Conservation (phyloP, 1,140 invertebrate species). For the Lepidurus packardi region DNA sequence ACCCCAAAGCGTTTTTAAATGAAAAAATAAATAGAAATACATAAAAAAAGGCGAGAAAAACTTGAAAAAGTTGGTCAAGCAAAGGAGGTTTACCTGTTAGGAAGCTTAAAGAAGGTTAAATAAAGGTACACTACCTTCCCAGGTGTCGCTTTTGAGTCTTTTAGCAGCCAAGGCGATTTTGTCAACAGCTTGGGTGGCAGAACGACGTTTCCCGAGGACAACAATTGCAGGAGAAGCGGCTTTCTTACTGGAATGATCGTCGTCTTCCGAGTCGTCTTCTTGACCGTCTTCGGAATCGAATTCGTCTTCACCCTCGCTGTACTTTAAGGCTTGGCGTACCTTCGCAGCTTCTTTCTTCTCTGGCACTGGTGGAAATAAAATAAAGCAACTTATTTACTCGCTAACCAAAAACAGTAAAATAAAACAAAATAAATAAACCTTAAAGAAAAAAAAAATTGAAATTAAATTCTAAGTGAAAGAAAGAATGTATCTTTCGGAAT, state of each 20-base stretch:
- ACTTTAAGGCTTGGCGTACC: not conserved
- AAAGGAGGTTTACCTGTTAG: not conserved
- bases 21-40: conserved; percentile 24
- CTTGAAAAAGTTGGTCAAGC: not conserved
- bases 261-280: not conserved
- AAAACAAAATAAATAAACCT: not conserved
- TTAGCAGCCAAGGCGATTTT: conserved; percentile 47
- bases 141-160: conserved; percentile 43
- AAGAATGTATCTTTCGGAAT: not conserved
- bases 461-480: not conserved
- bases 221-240: not conserved
- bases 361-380: not conserved
- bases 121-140: conserved; percentile 39
- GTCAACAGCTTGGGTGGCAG: conserved; percentile 44
- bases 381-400: not conserved
- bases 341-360: conserved; percentile 19
- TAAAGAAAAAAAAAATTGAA: not conserved
- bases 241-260: conserved; percentile 7
- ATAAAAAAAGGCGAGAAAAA: not conserved
- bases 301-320: conserved; percentile 30
- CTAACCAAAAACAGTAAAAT: too few species aligned
- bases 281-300: not conserved
- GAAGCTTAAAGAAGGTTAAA: not conserved
- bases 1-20: not conserved
- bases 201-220: conserved; percentile 35